Percentiles rank a stretch among this genome's conserved stretches.
These are phyloP conservation scores for Adoxophyes honmai DNA, from an alignment of 1,140 invertebrate genomes.

Conservation along the genomic window DNA sequence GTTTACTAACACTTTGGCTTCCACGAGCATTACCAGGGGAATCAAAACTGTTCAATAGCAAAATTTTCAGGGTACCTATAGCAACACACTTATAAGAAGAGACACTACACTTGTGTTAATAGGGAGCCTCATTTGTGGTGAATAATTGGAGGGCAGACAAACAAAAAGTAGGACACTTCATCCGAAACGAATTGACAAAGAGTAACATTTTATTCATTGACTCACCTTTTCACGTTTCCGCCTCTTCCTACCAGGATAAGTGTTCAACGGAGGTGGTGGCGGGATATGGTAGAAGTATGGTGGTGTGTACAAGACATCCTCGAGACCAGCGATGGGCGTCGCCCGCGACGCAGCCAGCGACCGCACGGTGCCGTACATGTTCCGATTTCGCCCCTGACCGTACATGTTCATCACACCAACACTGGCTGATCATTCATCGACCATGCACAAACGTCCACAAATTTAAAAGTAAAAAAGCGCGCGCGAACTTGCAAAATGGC, in stretches of 20 bases:
- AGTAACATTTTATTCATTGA: too few relatives aligned
- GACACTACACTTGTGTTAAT: too few relatives aligned
- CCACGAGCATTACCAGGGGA: too few relatives aligned
- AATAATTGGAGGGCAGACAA: too few relatives aligned
- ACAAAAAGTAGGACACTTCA: too few relatives aligned
- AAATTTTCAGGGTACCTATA: too few relatives aligned
- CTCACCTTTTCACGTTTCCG: conserved; percentile 50
- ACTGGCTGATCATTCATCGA: conserved; percentile 31
- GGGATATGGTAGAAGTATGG: conserved; percentile 69
- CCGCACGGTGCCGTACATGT: conserved; percentile 63
- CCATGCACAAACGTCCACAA: conserved; percentile 26
- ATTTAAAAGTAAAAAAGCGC: conserved; percentile 34
- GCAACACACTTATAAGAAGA: too few relatives aligned
- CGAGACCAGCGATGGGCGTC: conserved; percentile 44
- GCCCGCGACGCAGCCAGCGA: conserved; percentile 52
- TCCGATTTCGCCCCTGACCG: conserved; percentile 47
- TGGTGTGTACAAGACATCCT: conserved; percentile 53
- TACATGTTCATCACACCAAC: conserved; percentile 51
- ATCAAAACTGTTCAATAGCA: too few relatives aligned
- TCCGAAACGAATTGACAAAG: too few relatives aligned
- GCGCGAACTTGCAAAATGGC: conserved; percentile 33
- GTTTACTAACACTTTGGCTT: too few relatives aligned
- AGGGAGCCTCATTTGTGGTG: too few relatives aligned
- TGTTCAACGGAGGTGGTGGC: conserved; percentile 56
- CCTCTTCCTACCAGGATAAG: conserved; percentile 65